A percentile compares a stretch with the other conserved stretches of the same genome.
Conservation (phyloP, 2,888 invertebrate species). For the Oxycera nigricornis region DNA sequence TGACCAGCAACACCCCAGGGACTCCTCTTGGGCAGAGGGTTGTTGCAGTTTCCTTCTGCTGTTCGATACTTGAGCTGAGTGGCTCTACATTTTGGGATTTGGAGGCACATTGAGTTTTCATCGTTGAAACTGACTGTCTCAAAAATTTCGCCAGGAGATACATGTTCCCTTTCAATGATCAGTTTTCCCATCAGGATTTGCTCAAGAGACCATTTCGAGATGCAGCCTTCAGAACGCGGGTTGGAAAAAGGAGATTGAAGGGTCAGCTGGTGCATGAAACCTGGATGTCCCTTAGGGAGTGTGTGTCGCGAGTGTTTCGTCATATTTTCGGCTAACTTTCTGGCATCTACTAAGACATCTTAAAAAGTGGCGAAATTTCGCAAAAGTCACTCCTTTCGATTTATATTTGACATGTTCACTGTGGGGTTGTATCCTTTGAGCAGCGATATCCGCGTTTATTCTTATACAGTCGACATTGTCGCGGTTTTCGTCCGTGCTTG, state of each 20-base stretch:
- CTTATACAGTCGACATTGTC: too few species aligned
- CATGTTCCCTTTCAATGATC: conserved; percentile 62
- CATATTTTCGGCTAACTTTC: conserved; percentile 58
- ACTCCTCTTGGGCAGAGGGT: conserved; percentile 62
- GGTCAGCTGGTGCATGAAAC: conserved; percentile 57
- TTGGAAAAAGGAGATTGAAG: conserved; percentile 58
- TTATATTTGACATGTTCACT: background rate
- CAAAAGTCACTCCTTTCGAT: background rate
- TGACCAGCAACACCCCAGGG: conserved; percentile 75
- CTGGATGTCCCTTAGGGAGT: conserved; percentile 57
- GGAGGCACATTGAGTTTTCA: conserved; percentile 56
- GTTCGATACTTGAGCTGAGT: conserved; percentile 69
- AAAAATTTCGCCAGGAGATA: conserved; percentile 6
- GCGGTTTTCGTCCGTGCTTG: too few species aligned
- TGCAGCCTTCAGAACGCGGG: conserved; percentile 60
- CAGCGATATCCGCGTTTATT: too few species aligned
- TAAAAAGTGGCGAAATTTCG: background rate
- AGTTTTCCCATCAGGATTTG: conserved; percentile 64
- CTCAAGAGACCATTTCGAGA: conserved; percentile 63
- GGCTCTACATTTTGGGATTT: conserved; percentile 62
- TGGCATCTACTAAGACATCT: conserved; percentile 55
- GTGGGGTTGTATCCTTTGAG: too few species aligned
- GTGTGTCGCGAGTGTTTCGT: conserved; percentile 58
- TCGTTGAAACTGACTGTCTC: conserved; percentile 49
- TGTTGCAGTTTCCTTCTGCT: conserved; percentile 85